These are phyloP conservation scores for Sturmia bella DNA, from an alignment of 2,888 invertebrate species.

Conservation along the genomic window DNA sequence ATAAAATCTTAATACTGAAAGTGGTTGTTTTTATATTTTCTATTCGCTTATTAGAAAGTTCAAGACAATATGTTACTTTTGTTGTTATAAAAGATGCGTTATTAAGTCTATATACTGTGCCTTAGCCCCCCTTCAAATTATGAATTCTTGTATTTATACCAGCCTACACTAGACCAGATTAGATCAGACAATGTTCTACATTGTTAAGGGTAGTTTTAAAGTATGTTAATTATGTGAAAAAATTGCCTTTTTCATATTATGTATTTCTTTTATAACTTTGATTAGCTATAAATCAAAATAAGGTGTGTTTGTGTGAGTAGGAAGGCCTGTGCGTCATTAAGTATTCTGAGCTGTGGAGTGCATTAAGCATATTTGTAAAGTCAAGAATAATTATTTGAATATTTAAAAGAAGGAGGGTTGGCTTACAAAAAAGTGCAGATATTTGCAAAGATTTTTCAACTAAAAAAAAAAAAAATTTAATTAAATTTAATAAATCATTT, in stretches of 20 bases:
- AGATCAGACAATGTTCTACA: constrained; percentile 7
- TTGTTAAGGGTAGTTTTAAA: constrained; percentile 46
- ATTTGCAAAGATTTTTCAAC: not conserved
- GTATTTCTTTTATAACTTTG: constrained; percentile 25
- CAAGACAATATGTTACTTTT: constrained; percentile 56
- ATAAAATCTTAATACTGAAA: constrained; percentile 54
- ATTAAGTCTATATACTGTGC: not conserved
- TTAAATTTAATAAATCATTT: constrained; percentile 1
- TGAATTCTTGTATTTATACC: constrained; percentile 14
- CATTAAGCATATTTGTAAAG: constrained; percentile 4
- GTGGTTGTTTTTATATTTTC: constrained; percentile 58
- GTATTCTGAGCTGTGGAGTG: not conserved
- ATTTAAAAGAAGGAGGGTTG: not conserved
- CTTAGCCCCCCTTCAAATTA: constrained; percentile 33
- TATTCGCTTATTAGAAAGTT: constrained; percentile 26
- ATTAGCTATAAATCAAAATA: constrained; percentile 65
- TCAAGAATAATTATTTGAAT: constrained; percentile 33
- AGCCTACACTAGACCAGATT: constrained; percentile 48
- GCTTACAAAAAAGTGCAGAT: not conserved
- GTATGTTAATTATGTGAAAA: constrained; percentile 69
- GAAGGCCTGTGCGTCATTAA: not conserved
- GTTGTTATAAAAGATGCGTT: constrained; percentile 32
- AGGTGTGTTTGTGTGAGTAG: constrained; percentile 19
- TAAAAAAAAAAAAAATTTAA: not conserved
- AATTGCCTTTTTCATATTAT: constrained; percentile 41